Evolutionary conservation across 2,797 vertebrate species (phyloP).

Genomic region (Sebastes minor): DNA sequence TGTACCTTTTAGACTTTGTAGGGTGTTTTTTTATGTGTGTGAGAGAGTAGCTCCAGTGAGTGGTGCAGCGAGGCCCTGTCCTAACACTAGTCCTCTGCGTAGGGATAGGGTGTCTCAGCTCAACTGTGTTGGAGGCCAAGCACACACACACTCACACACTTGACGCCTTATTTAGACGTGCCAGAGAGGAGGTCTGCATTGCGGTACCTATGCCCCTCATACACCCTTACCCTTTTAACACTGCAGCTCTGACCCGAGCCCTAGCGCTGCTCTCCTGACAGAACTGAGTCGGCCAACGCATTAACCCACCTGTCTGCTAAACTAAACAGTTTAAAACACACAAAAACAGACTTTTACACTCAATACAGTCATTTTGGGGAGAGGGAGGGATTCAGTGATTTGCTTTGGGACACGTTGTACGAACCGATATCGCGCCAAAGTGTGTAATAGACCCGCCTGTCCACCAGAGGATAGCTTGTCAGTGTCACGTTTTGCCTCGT

Average conservation of each 20-base stretch:
- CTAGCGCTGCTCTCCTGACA: neutral
- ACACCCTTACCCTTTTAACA: conserved; percentile 62
- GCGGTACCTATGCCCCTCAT: conserved; percentile 61
- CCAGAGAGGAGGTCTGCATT: conserved; percentile 69
- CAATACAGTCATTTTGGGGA: neutral
- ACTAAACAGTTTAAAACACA: neutral
- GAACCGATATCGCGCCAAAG: no score
- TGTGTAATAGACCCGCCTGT: no score
- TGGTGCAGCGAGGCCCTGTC: conserved; percentile 40
- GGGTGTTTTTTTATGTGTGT: neutral
- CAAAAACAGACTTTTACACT: neutral
- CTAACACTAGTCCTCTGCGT: conserved; percentile 44
- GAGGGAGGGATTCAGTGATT: neutral
- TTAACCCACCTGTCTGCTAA: neutral
- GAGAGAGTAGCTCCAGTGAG: conserved; percentile 21
- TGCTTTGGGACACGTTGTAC: neutral
- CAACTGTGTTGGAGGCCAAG: conserved; percentile 41
- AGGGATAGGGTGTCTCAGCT: conserved; percentile 71
- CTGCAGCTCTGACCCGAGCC: conserved; percentile 50
- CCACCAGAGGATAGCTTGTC: no score
- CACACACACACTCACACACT: conserved; percentile 16
- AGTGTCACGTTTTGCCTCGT: no score
- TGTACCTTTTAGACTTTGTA: conserved; percentile 7
- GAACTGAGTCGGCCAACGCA: neutral
- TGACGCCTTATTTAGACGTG: conserved; percentile 76